These are phyloP conservation scores for Drosophila elegans DNA, from an alignment of 1,140 invertebrate genomes.

Conservation along the genomic window DNA sequence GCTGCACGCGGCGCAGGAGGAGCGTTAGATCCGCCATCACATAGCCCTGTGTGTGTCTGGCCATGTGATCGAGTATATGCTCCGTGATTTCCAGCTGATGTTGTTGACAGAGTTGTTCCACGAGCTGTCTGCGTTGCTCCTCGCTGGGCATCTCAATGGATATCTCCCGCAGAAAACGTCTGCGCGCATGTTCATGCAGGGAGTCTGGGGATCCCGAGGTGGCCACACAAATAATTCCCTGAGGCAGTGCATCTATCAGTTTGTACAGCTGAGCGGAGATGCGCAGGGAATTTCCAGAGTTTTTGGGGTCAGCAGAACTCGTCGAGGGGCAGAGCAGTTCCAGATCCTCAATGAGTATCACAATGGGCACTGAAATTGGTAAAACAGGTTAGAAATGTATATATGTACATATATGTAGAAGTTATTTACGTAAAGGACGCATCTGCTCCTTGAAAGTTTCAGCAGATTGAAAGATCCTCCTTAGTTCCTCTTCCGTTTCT, in stretches of 20 bases:
- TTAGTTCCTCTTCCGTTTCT: conserved; percentile 84
- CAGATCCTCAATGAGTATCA: conserved; percentile 83
- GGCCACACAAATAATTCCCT: conserved; percentile 82
- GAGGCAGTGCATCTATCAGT: conserved; percentile 80
- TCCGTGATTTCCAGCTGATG: conserved; percentile 1
- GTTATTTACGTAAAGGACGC: conserved; percentile 32
- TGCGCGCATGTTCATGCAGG: conserved; percentile 77
- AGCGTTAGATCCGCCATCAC: conserved; percentile 65
- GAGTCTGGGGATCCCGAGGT: conserved; percentile 79
- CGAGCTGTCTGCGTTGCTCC: conserved; percentile 45
- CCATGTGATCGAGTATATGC: conserved; percentile 48
- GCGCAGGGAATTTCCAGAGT: conserved; percentile 63
- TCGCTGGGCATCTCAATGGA: conserved; percentile 88
- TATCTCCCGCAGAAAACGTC: conserved; percentile 84
- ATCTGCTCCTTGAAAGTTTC: conserved; percentile 57
- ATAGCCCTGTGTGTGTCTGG: conserved; percentile 73
- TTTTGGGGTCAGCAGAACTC: conserved; percentile 33
- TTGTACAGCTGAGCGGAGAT: conserved; percentile 76
- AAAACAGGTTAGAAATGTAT: no score
- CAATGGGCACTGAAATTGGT: conserved; percentile 41
- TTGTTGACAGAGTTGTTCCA: conserved; percentile 29
- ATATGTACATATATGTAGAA: no score
- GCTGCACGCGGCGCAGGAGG: conserved; percentile 56
- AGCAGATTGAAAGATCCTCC: conserved; percentile 83
- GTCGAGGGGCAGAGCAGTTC: conserved; percentile 76